Conservation (phyloP, 1,140 invertebrate species). For the Pachypsylla venusta region DNA sequence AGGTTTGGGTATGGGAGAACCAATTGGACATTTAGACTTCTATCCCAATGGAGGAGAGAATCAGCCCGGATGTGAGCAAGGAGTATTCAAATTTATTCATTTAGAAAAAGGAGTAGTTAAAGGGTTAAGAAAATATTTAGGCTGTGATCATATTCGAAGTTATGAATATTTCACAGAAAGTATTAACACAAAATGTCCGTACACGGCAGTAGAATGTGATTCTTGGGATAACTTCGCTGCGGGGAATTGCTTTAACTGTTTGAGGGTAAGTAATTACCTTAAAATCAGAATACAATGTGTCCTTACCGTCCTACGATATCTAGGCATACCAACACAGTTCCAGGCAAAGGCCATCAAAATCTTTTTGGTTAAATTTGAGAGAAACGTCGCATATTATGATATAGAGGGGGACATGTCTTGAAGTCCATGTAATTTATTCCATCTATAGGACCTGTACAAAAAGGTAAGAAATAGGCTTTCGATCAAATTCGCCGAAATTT, state of each 20-base stretch:
- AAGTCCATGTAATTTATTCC: too few relatives aligned
- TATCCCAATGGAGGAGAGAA: slow-evolving; percentile 73
- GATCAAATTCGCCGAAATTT: too few relatives aligned
- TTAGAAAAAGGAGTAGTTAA: slow-evolving; percentile 41
- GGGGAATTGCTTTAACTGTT: slow-evolving; percentile 58
- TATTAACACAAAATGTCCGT: slow-evolving; percentile 56
- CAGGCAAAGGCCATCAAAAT: too few relatives aligned
- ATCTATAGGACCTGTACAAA: too few relatives aligned
- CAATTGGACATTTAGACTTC: slow-evolving; percentile 75
- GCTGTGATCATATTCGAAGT: slow-evolving; percentile 72
- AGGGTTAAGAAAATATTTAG: slow-evolving; percentile 56
- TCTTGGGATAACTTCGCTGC: slow-evolving; percentile 59
- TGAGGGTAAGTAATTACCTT: slow-evolving; percentile 20
- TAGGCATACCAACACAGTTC: too few relatives aligned
- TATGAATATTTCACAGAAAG: slow-evolving; percentile 76
- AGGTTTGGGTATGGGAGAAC: slow-evolving; percentile 60
- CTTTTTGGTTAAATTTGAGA: too few relatives aligned
- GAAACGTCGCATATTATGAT: too few relatives aligned
- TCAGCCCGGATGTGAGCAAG: slow-evolving; percentile 69
- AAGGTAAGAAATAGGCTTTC: too few relatives aligned
- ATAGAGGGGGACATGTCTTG: too few relatives aligned
- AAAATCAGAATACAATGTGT: too few relatives aligned
- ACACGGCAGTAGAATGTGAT: slow-evolving; percentile 55
- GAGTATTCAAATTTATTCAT: slow-evolving; percentile 48
- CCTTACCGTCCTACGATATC: too few relatives aligned